A percentile compares a stretch with the other conserved stretches of the same genome.
Conservation (phyloP, 2,888 invertebrate species). For the Drosophila vallismaia region DNA sequence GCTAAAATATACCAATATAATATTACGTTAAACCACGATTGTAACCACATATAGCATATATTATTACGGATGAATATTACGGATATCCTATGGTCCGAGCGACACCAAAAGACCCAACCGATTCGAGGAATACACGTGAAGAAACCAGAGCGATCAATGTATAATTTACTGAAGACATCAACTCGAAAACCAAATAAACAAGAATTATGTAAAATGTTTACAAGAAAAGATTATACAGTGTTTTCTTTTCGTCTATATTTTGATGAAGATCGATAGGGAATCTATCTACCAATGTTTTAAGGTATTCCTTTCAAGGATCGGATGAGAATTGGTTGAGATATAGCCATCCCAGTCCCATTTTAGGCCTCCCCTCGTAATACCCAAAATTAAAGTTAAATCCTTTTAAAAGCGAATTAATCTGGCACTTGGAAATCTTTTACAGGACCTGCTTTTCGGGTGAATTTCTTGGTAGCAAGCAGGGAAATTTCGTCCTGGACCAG, state of each 20-base stretch:
- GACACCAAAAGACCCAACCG: slow-evolving; percentile 6
- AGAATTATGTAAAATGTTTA: slow-evolving; percentile 74
- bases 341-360: too few species aligned
- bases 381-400: not conserved
- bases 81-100: slow-evolving; percentile 22
- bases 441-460: not conserved
- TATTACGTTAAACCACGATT: slow-evolving; percentile 25
- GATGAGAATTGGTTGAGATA: too few species aligned
- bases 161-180: slow-evolving; percentile 32
- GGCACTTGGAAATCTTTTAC: not conserved
- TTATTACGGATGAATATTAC: slow-evolving; percentile 25
- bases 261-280: too few species aligned
- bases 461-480: not conserved
- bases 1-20: slow-evolving; percentile 21
- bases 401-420: not conserved
- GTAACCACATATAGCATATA: slow-evolving; percentile 38
- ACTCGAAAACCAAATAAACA: slow-evolving; percentile 52
- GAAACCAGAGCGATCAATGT: slow-evolving; percentile 30
- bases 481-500: slow-evolving; percentile 11
- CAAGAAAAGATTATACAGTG: slow-evolving; percentile 23
- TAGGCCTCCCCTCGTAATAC: not conserved
- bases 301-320: too few species aligned
- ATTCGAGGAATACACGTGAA: slow-evolving; percentile 5
- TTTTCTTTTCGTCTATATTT: not conserved
- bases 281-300: too few species aligned